Conservation (phyloP, 2,113 vertebrate species). For the Taxidea taxus region DNA sequence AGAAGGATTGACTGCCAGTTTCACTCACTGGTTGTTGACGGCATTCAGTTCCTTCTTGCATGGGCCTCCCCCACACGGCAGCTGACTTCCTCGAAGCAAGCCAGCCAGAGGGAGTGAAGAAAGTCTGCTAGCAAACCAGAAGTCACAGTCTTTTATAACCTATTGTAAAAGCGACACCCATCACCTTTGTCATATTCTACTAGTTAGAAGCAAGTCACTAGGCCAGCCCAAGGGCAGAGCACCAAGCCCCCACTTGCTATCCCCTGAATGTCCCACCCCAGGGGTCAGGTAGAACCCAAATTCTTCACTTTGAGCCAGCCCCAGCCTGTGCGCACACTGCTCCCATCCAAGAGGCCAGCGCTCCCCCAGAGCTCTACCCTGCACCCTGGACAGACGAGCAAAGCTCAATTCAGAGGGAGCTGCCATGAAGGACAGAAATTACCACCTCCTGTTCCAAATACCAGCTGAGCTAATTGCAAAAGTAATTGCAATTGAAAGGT, state of each 20-base stretch:
- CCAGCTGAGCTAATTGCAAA: constrained; percentile 84
- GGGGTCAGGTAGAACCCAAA: neutral
- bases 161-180: neutral
- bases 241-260: neutral
- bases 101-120: neutral
- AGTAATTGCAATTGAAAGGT: constrained; percentile 84
- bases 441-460: constrained; percentile 82
- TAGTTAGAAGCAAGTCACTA: neutral
- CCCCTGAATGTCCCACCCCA: neutral
- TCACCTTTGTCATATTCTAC: neutral
- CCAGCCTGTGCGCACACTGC: rapidly evolving
- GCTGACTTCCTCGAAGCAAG: neutral
- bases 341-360: neutral
- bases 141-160: neutral
- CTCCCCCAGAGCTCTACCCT: neutral
- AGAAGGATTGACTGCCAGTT: neutral
- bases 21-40: too few relatives aligned
- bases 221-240: neutral
- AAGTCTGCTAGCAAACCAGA: neutral
- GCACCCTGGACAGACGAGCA: neutral
- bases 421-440: constrained; percentile 67
- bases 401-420: constrained; percentile 22
- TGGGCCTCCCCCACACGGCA: rapidly evolving
- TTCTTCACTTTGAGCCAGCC: neutral
- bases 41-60: neutral